Base-by-base conservation (phyloP, 2,888 invertebrate species). In the Biston betularia region DNA sequence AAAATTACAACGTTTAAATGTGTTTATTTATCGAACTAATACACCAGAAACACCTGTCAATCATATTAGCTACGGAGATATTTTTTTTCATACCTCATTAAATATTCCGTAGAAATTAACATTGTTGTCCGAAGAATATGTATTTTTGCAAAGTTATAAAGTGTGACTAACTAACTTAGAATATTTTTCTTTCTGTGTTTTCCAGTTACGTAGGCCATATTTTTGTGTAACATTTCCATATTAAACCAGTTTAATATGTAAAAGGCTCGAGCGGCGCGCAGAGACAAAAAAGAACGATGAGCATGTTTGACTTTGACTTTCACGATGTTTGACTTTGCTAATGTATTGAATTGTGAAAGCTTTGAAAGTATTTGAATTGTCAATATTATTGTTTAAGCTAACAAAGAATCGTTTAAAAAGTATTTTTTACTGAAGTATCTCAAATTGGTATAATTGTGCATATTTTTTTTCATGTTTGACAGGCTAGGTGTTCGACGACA, bases 161-260 rank as follows among this genome's bases (percentile, higher is more conserved):
- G 14, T 15, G 50, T 53, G 49, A n/a, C 57, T 24, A 42, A 55
- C 46, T 40, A 59, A n/a, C 3, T 49, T 45, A 46, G 55, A 59
- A 55, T 55, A 52, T 56, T 63, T 69, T 62, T 50, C 45, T 44
- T 53, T 62, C 44, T 64, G 64, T 65, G 67, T 67, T 63, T 61
- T 44, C 57, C 35, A 42, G 63, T 70, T 66, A 68, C 63, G 63
- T 70, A 73, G 71, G 68, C 71, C 69, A 69, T 74, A 71, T 70
- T 70, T 73, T 75, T 67, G 70, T 72, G 69, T 74, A 70, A 71
- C 40, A 72, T 74, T 72, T 70, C 46, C 74, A 74, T 74, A 69
- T 50, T 69, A 75, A 72, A 68, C 75, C 65, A 70, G 71, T 70
- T 70, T 65, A 73, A 66, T 69, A 70, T 68, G 63, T 54, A 63